These are phyloP conservation scores for Spheniscus mendiculus DNA, from an alignment of 2,113 vertebrate species.

Conservation along the genomic window DNA sequence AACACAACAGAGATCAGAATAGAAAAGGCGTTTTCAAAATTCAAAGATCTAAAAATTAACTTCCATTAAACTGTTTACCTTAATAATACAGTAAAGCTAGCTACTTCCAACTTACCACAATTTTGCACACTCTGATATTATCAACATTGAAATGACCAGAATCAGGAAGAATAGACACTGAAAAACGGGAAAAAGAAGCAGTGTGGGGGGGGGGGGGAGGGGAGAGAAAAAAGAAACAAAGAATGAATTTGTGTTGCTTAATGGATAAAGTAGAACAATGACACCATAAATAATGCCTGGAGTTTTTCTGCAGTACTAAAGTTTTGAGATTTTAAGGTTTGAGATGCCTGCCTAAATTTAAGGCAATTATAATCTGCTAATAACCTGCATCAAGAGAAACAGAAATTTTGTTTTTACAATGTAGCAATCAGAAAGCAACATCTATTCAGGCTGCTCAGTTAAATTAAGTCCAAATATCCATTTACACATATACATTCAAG, in stretches of 20 bases:
- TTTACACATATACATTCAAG: not conserved
- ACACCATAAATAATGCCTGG: not conserved
- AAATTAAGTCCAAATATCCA: not conserved
- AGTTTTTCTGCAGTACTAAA: not conserved
- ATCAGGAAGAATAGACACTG: slow-evolving; percentile 94
- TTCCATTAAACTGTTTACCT: not conserved
- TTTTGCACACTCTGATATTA: slow-evolving; percentile 96
- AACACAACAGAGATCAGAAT: not conserved
- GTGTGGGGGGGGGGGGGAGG: rapidly evolving
- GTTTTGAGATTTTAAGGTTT: no score
- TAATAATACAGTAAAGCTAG: not conserved
- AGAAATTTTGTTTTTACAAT: not conserved
- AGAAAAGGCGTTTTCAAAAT: not conserved
- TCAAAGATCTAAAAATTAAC: not conserved
- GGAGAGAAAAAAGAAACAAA: rapidly evolving
- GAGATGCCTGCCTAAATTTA: not conserved
- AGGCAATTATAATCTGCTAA: not conserved
- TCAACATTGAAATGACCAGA: slow-evolving; percentile 96
- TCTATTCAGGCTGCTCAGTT: not conserved
- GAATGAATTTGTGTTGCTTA: not conserved
- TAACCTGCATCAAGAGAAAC: not conserved
- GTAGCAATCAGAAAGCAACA: not conserved
- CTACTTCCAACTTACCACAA: slow-evolving; percentile 84
- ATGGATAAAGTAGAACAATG: not conserved
- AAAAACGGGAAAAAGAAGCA: no score